These are phyloP conservation scores for Pica pica DNA, from an alignment of 2,113 vertebrate species.

Conservation along the genomic window DNA sequence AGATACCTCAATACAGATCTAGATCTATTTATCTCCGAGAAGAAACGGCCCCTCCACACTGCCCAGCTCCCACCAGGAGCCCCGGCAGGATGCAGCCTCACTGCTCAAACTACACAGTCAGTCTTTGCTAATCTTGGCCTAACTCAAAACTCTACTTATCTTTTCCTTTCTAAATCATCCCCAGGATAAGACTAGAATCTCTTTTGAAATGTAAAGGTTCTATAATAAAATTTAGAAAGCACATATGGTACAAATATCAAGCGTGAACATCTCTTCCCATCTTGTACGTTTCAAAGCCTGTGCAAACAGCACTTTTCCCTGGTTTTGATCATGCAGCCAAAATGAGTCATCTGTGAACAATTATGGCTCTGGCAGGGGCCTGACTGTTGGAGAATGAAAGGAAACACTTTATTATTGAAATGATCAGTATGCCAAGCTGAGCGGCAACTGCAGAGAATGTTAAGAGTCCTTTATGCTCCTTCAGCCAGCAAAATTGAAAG, in stretches of 20 bases:
- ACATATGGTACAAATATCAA: constrained; percentile 61
- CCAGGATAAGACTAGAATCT: constrained; percentile 27
- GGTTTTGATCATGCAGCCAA: constrained; percentile 62
- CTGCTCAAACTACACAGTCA: background rate
- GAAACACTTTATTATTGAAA: constrained; percentile 67
- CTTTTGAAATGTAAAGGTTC: constrained; percentile 58
- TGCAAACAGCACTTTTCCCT: constrained; percentile 51
- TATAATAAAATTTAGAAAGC: constrained; percentile 44
- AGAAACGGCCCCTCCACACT: background rate
- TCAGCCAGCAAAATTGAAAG: background rate
- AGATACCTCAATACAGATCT: accelerated
- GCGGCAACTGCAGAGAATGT: constrained; percentile 33
- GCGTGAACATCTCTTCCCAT: constrained; percentile 57
- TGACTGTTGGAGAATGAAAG: constrained; percentile 61
- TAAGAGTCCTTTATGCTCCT: constrained; percentile 48
- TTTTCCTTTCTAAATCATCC: constrained; percentile 22
- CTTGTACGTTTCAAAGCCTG: constrained; percentile 46
- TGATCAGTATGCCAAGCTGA: constrained; percentile 36
- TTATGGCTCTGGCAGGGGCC: constrained; percentile 64
- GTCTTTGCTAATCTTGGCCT: background rate
- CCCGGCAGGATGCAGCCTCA: background rate
- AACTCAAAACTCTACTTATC: background rate
- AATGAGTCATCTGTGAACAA: constrained; percentile 72
- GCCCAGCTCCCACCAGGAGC: background rate
- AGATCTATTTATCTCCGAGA: background rate